Conservation (phyloP, 53 echinoderm and acorn worm species). For the Temnopleurus reevesii region DNA sequence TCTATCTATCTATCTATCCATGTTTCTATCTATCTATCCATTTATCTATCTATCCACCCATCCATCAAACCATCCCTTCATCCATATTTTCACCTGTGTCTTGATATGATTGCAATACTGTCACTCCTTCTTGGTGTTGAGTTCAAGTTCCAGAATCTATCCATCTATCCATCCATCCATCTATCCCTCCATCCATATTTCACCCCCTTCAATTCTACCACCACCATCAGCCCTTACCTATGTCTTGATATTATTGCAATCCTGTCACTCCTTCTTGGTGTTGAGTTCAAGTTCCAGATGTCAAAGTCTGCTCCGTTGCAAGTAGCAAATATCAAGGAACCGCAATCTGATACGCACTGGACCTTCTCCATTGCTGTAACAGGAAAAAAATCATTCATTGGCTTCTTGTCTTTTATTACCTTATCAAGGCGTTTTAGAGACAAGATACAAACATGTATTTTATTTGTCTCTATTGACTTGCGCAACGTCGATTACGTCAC, state of each 20-base stretch:
- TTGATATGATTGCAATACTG: too few species aligned
- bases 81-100: background rate
- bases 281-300: conserved; percentile 76
- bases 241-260: conserved; percentile 63
- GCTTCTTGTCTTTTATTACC: too few species aligned
- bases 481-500: too few species aligned
- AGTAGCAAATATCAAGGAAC: conserved; percentile 64
- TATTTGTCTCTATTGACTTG: too few species aligned
- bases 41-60: background rate
- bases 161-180: too few species aligned
- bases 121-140: too few species aligned
- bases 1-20: too few species aligned
- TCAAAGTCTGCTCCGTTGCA: conserved; percentile 72
- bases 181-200: background rate
- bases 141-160: background rate
- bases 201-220: background rate
- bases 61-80: background rate
- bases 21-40: background rate
- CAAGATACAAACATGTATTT: too few species aligned
- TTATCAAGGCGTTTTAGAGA: too few species aligned
- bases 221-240: conserved; percentile 54
- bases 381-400: too few species aligned
- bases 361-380: conserved; percentile 62
- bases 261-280: conserved; percentile 44
- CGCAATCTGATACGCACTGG: conserved; percentile 72